Percentiles rank a stretch among this genome's conserved stretches.
phyloP scores from a whole-genome alignment of 2,888 invertebrate genomes.

The Diabrotica balteata region DNA sequence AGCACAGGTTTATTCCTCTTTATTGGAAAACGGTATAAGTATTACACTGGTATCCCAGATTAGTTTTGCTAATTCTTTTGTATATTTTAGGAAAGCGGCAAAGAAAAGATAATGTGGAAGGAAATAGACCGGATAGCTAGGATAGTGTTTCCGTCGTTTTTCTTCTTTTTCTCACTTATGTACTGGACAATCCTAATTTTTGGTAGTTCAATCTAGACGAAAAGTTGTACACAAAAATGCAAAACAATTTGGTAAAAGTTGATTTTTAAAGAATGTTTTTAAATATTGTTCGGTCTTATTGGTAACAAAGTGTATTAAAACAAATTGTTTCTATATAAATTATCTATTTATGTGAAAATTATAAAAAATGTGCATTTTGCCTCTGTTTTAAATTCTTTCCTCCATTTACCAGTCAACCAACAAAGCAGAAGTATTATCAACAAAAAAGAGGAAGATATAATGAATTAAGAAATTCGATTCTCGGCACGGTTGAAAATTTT shows the following conservation, averaged over 20 bases:
- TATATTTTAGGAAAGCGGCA: slow-evolving; percentile 65
- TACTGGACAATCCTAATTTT: slow-evolving; percentile 82
- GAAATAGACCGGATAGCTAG: slow-evolving; percentile 81
- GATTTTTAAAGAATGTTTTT: background rate
- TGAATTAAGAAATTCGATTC: no score
- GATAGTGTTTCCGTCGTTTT: slow-evolving; percentile 79
- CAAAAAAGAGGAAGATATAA: no score
- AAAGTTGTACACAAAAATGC: background rate
- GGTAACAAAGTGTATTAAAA: background rate
- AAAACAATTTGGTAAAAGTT: no score
- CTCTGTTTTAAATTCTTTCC: no score
- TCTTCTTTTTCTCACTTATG: slow-evolving; percentile 76
- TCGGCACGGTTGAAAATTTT: no score
- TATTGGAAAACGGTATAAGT: slow-evolving; percentile 52
- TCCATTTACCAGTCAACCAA: no score
- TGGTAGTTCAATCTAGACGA: slow-evolving; percentile 35
- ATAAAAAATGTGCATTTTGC: no score
- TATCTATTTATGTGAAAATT: no score
- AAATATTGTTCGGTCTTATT: background rate
- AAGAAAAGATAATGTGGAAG: slow-evolving; percentile 77
- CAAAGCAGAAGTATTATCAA: no score
- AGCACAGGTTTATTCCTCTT: slow-evolving; percentile 39
- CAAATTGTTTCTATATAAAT: no score
- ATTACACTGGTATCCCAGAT: no score
- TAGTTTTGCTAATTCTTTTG: no score